Conservation (phyloP, 2,797 vertebrate species). For the Mus minutoides region DNA sequence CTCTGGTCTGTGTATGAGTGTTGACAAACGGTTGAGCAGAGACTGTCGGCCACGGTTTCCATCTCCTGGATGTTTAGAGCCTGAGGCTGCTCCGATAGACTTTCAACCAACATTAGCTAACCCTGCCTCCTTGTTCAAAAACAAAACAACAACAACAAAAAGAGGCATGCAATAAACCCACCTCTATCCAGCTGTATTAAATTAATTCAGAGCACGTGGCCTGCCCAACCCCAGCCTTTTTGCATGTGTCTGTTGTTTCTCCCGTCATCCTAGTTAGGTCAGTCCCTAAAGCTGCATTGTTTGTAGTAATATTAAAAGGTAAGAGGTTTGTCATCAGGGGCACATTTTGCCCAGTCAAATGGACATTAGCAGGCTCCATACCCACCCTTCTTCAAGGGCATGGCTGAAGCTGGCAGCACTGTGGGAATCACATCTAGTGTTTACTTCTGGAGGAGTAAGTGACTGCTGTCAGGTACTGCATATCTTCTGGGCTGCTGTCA, state of each 20-base stretch:
- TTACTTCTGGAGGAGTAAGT: neutral
- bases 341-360: neutral
- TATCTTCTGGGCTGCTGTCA: neutral
- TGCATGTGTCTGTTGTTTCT: neutral
- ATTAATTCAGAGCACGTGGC: neutral
- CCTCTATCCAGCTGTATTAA: neutral
- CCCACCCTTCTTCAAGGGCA: neutral
- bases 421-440: neutral
- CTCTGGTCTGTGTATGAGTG: neutral
- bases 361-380: neutral
- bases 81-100: neutral
- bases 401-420: constrained; percentile 5
- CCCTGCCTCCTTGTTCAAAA: neutral
- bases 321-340: constrained; percentile 1
- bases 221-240: neutral
- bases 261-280: neutral
- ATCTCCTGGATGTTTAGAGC: neutral
- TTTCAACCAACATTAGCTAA: neutral
- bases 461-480: neutral
- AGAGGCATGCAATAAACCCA: neutral
- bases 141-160: no score
- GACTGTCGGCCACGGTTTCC: neutral
- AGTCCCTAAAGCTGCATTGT: neutral
- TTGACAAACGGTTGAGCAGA: neutral
- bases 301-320: neutral